Evolutionary conservation across 2,888 invertebrate genomes (phyloP).

Genomic region (Synanthedon andrenaeformis): DNA sequence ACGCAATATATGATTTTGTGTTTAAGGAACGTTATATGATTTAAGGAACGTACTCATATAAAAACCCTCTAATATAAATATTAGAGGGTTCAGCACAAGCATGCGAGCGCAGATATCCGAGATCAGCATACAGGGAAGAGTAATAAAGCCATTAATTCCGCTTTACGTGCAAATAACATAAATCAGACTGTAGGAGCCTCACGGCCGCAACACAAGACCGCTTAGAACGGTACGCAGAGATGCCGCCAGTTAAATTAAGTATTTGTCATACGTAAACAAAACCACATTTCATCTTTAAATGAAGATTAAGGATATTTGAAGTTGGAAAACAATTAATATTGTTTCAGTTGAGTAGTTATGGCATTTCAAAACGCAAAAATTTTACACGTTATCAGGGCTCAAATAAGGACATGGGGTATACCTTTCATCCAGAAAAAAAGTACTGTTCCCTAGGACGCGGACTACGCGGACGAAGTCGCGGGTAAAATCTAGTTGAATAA

Average conservation of each 20-base stretch:
- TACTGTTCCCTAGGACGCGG: no score
- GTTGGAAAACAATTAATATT: not conserved
- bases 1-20: no score
- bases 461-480: no score
- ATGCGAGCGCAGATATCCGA: conserved; percentile 37
- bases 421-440: no score
- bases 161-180: conserved; percentile 68
- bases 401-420: no score
- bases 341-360: no score
- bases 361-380: no score
- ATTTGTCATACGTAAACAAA: conserved; percentile 43
- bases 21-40: no score
- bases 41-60: no score
- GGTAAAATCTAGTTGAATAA: no score
- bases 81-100: conserved; percentile 17
- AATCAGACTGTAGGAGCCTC: conserved; percentile 48
- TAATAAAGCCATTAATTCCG: conserved; percentile 69
- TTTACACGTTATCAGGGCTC: no score
- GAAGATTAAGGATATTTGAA: conserved; percentile 30
- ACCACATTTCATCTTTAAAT: conserved; percentile 14
- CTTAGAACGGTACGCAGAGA: conserved; percentile 38
- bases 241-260: conserved; percentile 52
- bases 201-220: conserved; percentile 57
- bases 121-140: conserved; percentile 63
- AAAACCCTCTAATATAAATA: no score